These are phyloP conservation scores for Ariopsis seemanni DNA, from an alignment of 2,113 vertebrate genomes.

Conservation along the genomic window DNA sequence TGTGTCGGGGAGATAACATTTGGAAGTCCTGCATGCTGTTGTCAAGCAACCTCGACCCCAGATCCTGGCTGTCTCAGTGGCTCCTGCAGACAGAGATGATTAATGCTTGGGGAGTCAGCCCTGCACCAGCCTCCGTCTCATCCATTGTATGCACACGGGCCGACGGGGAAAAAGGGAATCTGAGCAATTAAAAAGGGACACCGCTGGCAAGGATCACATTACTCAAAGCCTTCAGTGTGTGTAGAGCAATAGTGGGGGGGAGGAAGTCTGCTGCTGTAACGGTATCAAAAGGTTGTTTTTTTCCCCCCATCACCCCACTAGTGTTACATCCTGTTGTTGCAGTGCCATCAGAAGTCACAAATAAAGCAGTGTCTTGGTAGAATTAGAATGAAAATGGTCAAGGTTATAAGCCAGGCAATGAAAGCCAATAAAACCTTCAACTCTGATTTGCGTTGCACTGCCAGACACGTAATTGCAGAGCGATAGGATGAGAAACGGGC, in stretches of 20 bases:
- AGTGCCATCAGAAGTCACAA: slow-evolving; percentile 24
- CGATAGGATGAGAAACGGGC: slow-evolving; percentile 33
- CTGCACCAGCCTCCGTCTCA: slow-evolving; percentile 39
- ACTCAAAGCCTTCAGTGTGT: slow-evolving; percentile 48
- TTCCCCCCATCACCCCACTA: not conserved
- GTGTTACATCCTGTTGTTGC: slow-evolving; percentile 27
- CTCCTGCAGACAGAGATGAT: slow-evolving; percentile 60
- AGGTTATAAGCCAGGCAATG: slow-evolving; percentile 54
- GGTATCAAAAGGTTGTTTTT: slow-evolving; percentile 34
- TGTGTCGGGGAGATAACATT: slow-evolving; percentile 58
- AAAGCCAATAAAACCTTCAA: slow-evolving; percentile 60
- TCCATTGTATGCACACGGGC: slow-evolving; percentile 52
- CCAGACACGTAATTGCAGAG: slow-evolving; percentile 49
- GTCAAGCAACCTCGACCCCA: slow-evolving; percentile 64
- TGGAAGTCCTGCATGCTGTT: slow-evolving; percentile 58
- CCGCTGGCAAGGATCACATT: slow-evolving; percentile 58
- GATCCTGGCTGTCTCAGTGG: slow-evolving; percentile 44
- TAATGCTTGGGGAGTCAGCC: slow-evolving; percentile 59
- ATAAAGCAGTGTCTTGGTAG: slow-evolving; percentile 29
- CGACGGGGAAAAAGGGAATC: slow-evolving; percentile 61
- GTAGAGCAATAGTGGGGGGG: slow-evolving; percentile 1
- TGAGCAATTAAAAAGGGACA: slow-evolving; percentile 65
- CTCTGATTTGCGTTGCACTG: slow-evolving; percentile 49
- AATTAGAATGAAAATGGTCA: slow-evolving; percentile 50
- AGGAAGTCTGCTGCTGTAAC: not conserved